Conservation (phyloP, 92 coral and sea anemone genomes). For the Phymanthus crucifer region DNA sequence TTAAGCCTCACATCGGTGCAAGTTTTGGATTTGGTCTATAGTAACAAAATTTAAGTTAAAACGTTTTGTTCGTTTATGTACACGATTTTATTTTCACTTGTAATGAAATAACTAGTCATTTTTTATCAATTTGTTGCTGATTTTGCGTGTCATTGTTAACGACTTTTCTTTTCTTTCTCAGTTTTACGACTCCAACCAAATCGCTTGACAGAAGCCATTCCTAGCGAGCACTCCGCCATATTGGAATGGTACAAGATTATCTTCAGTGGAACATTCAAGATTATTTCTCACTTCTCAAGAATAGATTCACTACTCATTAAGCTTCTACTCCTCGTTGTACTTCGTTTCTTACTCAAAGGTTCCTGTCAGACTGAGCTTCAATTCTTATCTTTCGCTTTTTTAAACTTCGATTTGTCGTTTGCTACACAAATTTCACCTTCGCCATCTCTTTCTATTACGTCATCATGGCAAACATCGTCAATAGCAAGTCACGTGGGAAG, state of each 20-base stretch:
- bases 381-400: conserved; percentile 8
- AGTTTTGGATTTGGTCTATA: too few relatives aligned
- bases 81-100: too few relatives aligned
- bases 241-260: neutral
- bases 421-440: conserved; percentile 11
- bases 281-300: conserved; percentile 2
- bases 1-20: too few relatives aligned
- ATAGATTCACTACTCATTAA: neutral
- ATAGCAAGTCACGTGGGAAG: conserved; percentile 19
- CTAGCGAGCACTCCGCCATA: neutral
- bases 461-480: conserved; percentile 20
- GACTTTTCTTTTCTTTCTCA: neutral
- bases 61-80: too few relatives aligned
- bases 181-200: neutral
- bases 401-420: conserved; percentile 16
- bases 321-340: neutral
- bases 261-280: neutral
- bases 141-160: too few relatives aligned
- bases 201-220: neutral
- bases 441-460: conserved; percentile 12
- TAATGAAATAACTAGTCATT: too few relatives aligned
- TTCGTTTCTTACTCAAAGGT: conserved; percentile 22
- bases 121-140: too few relatives aligned
- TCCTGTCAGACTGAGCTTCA: conserved; percentile 14
- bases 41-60: too few relatives aligned